These are phyloP conservation scores for Phocides pigmalion DNA, from an alignment of 1,140 invertebrate species.

Conservation along the genomic window DNA sequence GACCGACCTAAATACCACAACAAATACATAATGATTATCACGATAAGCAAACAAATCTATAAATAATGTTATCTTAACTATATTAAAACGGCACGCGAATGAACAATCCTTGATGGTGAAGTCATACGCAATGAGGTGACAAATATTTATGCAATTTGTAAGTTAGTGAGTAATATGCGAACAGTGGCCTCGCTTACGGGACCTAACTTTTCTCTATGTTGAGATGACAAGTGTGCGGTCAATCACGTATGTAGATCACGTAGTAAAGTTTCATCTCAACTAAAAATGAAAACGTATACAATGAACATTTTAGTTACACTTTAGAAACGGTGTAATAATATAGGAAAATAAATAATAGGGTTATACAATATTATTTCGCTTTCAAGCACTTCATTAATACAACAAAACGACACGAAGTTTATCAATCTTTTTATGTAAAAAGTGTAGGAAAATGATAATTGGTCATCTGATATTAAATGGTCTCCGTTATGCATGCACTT, in stretches of 20 bases:
- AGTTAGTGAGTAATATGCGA: slow-evolving; percentile 52
- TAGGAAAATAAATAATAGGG: too few relatives aligned
- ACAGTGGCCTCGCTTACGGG: slow-evolving; percentile 59
- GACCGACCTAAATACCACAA: slow-evolving; percentile 6
- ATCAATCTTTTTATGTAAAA: too few relatives aligned
- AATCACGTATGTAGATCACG: not conserved
- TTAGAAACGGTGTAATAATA: too few relatives aligned
- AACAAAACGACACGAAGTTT: too few relatives aligned
- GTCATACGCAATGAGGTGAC: slow-evolving; percentile 48
- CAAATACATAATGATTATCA: slow-evolving; percentile 12
- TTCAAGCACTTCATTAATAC: too few relatives aligned
- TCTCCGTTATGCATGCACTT: too few relatives aligned
- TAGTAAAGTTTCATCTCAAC: not conserved
- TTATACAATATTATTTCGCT: too few relatives aligned
- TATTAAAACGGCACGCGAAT: slow-evolving; percentile 42
- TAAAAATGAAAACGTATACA: too few relatives aligned
- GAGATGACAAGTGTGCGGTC: not conserved
- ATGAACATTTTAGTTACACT: too few relatives aligned
- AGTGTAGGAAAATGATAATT: too few relatives aligned
- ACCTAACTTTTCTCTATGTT: slow-evolving; percentile 9
- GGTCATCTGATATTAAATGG: too few relatives aligned
- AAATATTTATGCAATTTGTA: slow-evolving; percentile 52
- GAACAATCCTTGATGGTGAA: slow-evolving; percentile 44
- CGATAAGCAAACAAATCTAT: slow-evolving; percentile 23
- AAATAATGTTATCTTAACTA: slow-evolving; percentile 33